These are phyloP conservation scores for human DNA, from an alignment of 2,113 vertebrate species.

Conservation along the genomic window GRCh38 chr13:100356001-100356500, in stretches of 20 bases:
- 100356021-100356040: not conserved
- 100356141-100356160: not conserved
- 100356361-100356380: not conserved
- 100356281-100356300: not conserved
- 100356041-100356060: not conserved
- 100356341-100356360: not conserved
- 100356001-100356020: not conserved
- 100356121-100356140: not conserved
- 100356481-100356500: not conserved
- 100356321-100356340: not conserved
- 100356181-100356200: not conserved
- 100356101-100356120: not conserved
- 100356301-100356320: not conserved
- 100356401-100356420: not conserved
- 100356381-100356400: not conserved
- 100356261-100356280: not conserved
- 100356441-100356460: not conserved
- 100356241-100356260: not conserved
- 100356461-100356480: not conserved
- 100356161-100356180: not conserved
- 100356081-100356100: not conserved
- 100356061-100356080: not conserved
- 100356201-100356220: not conserved
- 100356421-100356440: not conserved
- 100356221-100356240: not conserved